phyloP scores from a whole-genome alignment of 2,888 invertebrate genomes.

The Nesidiocoris tenuis region DNA sequence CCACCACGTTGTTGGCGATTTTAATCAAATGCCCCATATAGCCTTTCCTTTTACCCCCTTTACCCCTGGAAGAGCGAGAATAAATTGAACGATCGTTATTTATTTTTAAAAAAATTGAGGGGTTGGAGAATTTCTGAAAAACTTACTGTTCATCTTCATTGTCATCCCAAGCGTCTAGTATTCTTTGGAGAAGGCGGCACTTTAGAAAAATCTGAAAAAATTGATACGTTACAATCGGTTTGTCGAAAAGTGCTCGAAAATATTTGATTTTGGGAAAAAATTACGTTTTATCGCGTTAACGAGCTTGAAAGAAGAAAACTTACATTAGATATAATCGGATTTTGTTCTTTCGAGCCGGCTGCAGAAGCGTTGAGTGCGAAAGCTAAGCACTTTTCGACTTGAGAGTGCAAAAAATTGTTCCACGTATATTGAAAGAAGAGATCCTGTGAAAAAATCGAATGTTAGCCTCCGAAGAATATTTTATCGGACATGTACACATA shows the following conservation, averaged over 20 bases:
- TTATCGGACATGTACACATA: no score
- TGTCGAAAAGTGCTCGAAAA: constrained; percentile 15
- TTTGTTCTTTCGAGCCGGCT: constrained; percentile 52
- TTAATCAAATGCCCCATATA: constrained; percentile 66
- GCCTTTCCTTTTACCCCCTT: constrained; percentile 56
- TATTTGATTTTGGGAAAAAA: no score
- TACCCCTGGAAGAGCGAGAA: constrained; percentile 46
- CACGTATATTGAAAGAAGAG: constrained; percentile 85
- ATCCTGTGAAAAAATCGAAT: constrained; percentile 65
- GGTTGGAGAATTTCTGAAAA: background rate
- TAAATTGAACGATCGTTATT: no score
- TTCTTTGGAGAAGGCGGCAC: constrained; percentile 74
- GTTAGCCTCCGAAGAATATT: no score
- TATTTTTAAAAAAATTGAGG: no score
- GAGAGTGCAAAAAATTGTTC: constrained; percentile 95
- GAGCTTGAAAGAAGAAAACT: no score
- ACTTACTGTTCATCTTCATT: constrained; percentile 76
- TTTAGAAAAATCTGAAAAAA: constrained; percentile 69
- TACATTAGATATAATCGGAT: constrained; percentile 53
- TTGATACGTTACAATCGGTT: no score
- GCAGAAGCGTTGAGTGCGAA: constrained; percentile 63
- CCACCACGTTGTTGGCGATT: constrained; percentile 58
- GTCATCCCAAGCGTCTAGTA: constrained; percentile 78
- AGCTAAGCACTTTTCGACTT: constrained; percentile 76
- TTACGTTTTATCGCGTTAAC: no score